A percentile compares a stretch with the other conserved stretches of the same genome.
Conservation (phyloP, 1,140 invertebrate genomes). For the Aethina tumida region DNA sequence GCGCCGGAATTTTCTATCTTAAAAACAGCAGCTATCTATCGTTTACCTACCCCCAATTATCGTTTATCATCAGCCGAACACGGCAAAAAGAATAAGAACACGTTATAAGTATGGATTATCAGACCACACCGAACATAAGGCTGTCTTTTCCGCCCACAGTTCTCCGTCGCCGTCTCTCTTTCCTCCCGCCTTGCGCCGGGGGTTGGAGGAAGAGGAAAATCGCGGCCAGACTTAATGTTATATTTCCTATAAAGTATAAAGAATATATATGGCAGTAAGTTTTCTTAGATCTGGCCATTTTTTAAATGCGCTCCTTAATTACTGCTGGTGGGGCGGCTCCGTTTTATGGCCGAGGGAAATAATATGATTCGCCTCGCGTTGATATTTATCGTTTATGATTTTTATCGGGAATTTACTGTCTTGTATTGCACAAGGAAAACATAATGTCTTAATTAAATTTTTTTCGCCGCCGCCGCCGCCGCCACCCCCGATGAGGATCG, state of each 20-base stretch:
- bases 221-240: constrained; percentile 2
- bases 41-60: constrained; percentile 31
- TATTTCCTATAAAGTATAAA: constrained; percentile 24
- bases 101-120: constrained; percentile 36
- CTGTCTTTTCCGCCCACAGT: constrained; percentile 15
- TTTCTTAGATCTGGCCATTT: constrained; percentile 28
- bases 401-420: constrained; percentile 9
- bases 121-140: constrained; percentile 28
- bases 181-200: too few relatives aligned
- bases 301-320: constrained; percentile 32
- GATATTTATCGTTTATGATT: constrained; percentile 14
- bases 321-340: constrained; percentile 16
- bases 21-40: constrained; percentile 24
- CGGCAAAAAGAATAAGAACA: constrained; percentile 32
- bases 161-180: constrained; percentile 9
- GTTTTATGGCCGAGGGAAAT: constrained; percentile 14
- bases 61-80: constrained; percentile 31
- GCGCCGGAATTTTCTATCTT: constrained; percentile 1
- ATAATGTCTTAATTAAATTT: too few relatives aligned
- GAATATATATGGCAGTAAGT: constrained; percentile 30
- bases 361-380: constrained; percentile 14
- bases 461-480: background rate
- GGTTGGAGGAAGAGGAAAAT: constrained; percentile 9
- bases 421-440: too few relatives aligned
- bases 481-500: background rate